Conservation (phyloP, 2,888 invertebrate species). For the Zootermopsis nevadensis region DNA sequence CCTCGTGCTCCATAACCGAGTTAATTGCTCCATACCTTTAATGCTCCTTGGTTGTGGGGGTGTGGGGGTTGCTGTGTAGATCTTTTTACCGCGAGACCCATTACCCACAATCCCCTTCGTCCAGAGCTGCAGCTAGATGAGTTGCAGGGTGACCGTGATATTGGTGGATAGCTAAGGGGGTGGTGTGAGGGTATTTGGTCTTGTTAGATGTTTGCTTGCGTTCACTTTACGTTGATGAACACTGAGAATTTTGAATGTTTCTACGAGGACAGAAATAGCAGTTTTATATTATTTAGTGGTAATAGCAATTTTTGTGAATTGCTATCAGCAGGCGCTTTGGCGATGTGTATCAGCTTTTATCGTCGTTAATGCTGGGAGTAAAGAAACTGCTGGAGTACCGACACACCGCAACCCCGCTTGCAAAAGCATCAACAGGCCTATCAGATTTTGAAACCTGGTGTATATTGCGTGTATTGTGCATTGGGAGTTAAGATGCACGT, state of each 20-base stretch:
- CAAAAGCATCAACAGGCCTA: neutral
- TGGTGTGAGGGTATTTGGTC: constrained; percentile 14
- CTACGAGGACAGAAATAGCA: neutral
- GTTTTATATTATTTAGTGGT: constrained; percentile 39
- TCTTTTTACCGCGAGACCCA: constrained; percentile 55
- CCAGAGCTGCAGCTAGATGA: constrained; percentile 26
- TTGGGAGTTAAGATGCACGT: too few species aligned
- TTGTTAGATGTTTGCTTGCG: constrained; percentile 3
- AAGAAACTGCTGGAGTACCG: neutral
- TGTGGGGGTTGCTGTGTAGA: constrained; percentile 26
- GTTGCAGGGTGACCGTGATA: constrained; percentile 34
- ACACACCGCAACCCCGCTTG: neutral
- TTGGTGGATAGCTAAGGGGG: constrained; percentile 32
- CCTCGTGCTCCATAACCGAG: constrained; percentile 40
- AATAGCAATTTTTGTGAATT: constrained; percentile 19
- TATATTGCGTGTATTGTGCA: neutral
- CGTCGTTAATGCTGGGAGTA: neutral
- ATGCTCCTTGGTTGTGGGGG: constrained; percentile 43
- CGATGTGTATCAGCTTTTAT: constrained; percentile 16
- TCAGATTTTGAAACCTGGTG: neutral
- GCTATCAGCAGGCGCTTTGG: constrained; percentile 39
- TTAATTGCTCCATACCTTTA: constrained; percentile 53
- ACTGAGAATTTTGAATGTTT: constrained; percentile 32
- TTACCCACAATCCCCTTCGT: constrained; percentile 54
- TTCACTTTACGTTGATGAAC: neutral